Percentiles rank a stretch among this genome's conserved stretches.
Conservation (phyloP, 64 coral and sea anemone genomes). For the Pachyseris speciosa region DNA sequence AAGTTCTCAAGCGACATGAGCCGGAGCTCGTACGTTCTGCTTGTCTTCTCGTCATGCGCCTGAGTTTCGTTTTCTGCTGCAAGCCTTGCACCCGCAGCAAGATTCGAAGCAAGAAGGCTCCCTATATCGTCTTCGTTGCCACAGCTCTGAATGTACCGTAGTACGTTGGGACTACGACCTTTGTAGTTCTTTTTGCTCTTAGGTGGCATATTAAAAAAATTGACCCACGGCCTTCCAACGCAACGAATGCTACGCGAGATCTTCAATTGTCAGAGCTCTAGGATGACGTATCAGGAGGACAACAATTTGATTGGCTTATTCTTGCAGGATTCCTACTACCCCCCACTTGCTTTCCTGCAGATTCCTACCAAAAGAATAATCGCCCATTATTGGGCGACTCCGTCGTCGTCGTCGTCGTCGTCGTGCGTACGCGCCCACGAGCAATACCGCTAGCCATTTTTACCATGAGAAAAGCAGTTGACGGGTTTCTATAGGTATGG, state of each 20-base stretch:
- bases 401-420: no score
- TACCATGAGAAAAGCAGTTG: no score
- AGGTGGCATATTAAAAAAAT: neutral
- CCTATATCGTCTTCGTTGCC: conserved; percentile 38
- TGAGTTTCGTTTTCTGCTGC: conserved; percentile 37
- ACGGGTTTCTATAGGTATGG: no score
- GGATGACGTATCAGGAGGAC: neutral
- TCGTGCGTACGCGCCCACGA: no score
- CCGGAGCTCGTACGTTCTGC: conserved; percentile 41
- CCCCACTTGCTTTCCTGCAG: neutral
- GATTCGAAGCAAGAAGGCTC: conserved; percentile 15
- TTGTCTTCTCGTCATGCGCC: neutral
- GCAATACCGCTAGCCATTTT: no score
- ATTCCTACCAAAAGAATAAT: neutral
- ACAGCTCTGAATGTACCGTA: conserved; percentile 35
- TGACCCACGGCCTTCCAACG: no score
- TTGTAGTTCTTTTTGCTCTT: conserved; percentile 44
- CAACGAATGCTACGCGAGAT: no score
- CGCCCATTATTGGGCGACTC: no score
- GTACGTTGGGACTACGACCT: conserved; percentile 45
- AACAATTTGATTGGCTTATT: conserved; percentile 5
- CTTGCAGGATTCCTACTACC: neutral
- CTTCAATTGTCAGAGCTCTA: no score
- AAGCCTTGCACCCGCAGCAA: conserved; percentile 61
- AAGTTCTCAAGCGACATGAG: conserved; percentile 61